Evolutionary conservation across 2,888 invertebrate genomes (phyloP).

Genomic region (Tuberolachnus salignus): DNA sequence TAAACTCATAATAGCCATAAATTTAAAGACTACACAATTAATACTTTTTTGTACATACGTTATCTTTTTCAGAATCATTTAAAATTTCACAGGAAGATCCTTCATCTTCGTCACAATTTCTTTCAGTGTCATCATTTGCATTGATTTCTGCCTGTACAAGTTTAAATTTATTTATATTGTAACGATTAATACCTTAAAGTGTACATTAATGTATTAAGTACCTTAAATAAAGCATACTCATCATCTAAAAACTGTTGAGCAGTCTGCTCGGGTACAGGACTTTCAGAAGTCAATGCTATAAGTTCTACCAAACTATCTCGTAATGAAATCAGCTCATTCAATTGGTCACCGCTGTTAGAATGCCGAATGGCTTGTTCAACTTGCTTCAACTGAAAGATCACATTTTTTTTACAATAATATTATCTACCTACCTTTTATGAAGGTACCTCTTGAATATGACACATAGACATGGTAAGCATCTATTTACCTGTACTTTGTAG

Average conservation of each 20-base stretch:
- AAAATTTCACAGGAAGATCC: slow-evolving; percentile 60
- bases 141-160: slow-evolving; percentile 67
- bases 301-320: slow-evolving; percentile 72
- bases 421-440: neutral
- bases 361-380: slow-evolving; percentile 68
- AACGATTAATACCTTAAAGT: neutral
- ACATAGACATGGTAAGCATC: no score
- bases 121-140: slow-evolving; percentile 63
- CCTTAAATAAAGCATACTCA: slow-evolving; percentile 76
- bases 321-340: slow-evolving; percentile 68
- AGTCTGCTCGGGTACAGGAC: slow-evolving; percentile 61
- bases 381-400: slow-evolving; percentile 67
- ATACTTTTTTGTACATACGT: neutral
- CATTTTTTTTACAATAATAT: neutral
- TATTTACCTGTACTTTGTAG: slow-evolving; percentile 24
- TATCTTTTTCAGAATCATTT: slow-evolving; percentile 4
- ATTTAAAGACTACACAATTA: neutral
- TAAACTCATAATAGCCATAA: neutral
- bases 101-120: slow-evolving; percentile 62
- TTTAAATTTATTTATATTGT: neutral
- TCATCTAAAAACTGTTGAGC: slow-evolving; percentile 63
- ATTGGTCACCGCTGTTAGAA: slow-evolving; percentile 65
- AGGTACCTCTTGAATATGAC: no score
- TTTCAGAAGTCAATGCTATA: slow-evolving; percentile 72
- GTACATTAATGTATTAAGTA: slow-evolving; percentile 59